These are phyloP conservation scores for Varanus komodoensis DNA, from an alignment of 2,113 vertebrate genomes.

Conservation along the genomic window DNA sequence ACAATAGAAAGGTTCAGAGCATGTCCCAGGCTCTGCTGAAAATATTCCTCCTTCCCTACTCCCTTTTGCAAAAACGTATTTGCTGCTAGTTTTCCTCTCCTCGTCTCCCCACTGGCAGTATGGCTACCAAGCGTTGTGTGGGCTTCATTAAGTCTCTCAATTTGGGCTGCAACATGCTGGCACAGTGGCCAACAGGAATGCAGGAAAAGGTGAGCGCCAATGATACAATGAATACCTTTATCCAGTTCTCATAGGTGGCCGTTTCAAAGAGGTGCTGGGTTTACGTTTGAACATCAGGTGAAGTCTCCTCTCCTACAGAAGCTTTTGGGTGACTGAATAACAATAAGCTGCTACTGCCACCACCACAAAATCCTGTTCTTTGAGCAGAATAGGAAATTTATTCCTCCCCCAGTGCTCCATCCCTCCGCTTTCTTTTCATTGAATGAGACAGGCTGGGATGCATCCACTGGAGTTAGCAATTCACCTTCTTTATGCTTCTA, in stretches of 20 bases:
- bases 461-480: neutral
- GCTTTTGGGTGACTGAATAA: neutral
- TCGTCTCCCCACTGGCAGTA: constrained; percentile 50
- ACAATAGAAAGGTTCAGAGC: constrained; percentile 52
- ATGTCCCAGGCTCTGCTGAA: constrained; percentile 38
- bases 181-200: constrained; percentile 52
- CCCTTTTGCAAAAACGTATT: constrained; percentile 45
- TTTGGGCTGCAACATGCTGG: constrained; percentile 51
- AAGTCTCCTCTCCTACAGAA: neutral
- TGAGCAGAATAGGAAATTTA: neutral
- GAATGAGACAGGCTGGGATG: neutral
- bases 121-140: constrained; percentile 45
- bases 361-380: neutral
- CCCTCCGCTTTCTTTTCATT: neutral
- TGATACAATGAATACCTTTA: constrained; percentile 43
- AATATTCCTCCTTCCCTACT: constrained; percentile 7
- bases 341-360: neutral
- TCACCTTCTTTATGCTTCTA: neutral
- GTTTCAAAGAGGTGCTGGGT: constrained; percentile 15
- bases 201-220: constrained; percentile 41
- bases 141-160: constrained; percentile 69
- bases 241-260: constrained; percentile 54
- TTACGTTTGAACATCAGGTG: constrained; percentile 12
- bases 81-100: constrained; percentile 45
- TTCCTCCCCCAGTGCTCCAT: neutral